phyloP scores from a whole-genome alignment of 2,113 vertebrate species.

The Podocnemis expansa region DNA sequence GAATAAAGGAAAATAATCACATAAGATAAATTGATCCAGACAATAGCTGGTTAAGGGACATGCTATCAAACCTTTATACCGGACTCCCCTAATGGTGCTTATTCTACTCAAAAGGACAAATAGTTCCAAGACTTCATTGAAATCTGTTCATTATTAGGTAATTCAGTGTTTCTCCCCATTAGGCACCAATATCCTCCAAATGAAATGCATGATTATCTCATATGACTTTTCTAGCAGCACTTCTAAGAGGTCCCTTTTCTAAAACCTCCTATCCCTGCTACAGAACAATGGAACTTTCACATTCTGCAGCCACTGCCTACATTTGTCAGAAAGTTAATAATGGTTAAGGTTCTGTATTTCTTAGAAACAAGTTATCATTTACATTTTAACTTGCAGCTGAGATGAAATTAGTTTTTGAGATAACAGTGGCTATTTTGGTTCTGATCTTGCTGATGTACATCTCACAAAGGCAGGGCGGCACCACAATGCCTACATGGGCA shows the following conservation, averaged over 20 bases:
- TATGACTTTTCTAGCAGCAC: background rate
- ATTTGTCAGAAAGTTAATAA: background rate
- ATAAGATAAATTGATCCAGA: background rate
- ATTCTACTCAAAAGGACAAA: background rate
- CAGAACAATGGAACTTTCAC: background rate
- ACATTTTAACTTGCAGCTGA: background rate
- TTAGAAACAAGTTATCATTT: background rate
- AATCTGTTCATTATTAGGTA: background rate
- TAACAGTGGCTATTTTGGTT: background rate
- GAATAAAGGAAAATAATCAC: slow-evolving; percentile 23
- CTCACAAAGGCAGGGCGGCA: too few species aligned
- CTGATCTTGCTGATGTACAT: background rate
- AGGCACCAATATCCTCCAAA: background rate
- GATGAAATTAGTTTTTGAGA: background rate
- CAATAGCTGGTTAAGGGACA: background rate
- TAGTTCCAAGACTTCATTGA: background rate
- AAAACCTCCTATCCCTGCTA: background rate
- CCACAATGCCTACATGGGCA: too few species aligned
- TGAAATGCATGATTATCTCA: background rate
- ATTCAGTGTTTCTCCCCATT: background rate
- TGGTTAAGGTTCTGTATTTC: background rate
- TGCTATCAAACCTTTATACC: background rate
- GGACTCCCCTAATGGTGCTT: background rate
- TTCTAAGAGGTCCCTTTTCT: background rate
- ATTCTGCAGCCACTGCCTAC: background rate